Percentiles rank a stretch among this genome's conserved stretches.
phyloP scores from a whole-genome alignment of 1,140 invertebrate species.

The Prorops nasuta region DNA sequence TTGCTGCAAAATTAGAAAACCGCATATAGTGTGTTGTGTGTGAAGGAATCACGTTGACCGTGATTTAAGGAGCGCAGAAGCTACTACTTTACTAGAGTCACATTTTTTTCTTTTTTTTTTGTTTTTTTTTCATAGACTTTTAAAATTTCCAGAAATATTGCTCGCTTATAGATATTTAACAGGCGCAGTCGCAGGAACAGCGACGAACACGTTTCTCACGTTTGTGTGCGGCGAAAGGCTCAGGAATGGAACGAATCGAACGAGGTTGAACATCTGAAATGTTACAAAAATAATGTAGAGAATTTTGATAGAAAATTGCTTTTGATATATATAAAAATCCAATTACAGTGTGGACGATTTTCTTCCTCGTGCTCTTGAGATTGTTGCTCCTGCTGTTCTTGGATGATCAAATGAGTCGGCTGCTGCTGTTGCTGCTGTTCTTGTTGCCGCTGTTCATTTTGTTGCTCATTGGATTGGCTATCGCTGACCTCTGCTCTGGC shows the following conservation, averaged over 20 bases:
- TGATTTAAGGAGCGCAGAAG: too few relatives aligned
- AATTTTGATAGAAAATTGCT: not conserved
- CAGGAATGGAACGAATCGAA: constrained; percentile 59
- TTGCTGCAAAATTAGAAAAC: not conserved
- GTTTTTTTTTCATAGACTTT: not conserved
- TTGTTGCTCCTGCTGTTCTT: constrained; percentile 26
- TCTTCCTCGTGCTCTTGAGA: constrained; percentile 34
- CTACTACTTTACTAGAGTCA: too few relatives aligned
- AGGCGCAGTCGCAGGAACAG: constrained; percentile 63
- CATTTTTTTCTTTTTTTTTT: not conserved
- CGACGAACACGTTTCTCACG: constrained; percentile 62
- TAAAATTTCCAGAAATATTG: not conserved
- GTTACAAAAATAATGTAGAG: constrained; percentile 10
- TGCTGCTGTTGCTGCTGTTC: constrained; percentile 28
- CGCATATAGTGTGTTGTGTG: not conserved
- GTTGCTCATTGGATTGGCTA: constrained; percentile 44
- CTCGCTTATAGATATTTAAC: constrained; percentile 37
- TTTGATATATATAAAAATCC: not conserved
- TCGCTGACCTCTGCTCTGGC: constrained; percentile 41
- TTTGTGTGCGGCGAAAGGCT: constrained; percentile 44
- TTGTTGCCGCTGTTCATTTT: constrained; percentile 37
- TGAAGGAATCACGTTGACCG: too few relatives aligned
- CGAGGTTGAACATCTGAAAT: constrained; percentile 65
- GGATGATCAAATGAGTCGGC: constrained; percentile 23
- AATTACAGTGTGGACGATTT: constrained; percentile 62